Evolutionary conservation across 2,797 vertebrate genomes (phyloP).

Genomic region (Rhadinocentrus ornatus): DNA sequence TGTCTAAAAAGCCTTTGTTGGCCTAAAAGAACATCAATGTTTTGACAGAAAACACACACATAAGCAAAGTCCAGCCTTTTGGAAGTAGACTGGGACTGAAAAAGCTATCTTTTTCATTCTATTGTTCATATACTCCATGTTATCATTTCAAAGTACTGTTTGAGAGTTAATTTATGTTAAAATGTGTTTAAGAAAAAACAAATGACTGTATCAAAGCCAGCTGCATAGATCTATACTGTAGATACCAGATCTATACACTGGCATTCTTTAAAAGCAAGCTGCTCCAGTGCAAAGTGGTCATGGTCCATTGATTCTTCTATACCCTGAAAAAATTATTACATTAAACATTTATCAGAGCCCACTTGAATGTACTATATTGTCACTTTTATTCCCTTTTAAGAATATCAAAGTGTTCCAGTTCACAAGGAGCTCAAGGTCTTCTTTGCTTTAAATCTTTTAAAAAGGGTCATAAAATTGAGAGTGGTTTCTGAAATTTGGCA

Average conservation of each 20-base stretch:
- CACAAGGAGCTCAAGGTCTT: constrained; percentile 22
- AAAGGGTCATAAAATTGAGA: constrained; percentile 24
- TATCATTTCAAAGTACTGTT: not conserved
- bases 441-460: constrained; percentile 37
- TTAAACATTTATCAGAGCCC: constrained; percentile 61
- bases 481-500: constrained; percentile 6
- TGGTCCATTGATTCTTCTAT: constrained; percentile 34
- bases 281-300: constrained; percentile 39
- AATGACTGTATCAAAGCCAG: not conserved
- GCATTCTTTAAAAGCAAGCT: constrained; percentile 1
- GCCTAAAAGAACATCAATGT: too few species aligned
- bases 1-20: too few species aligned
- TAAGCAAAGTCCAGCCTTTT: too few species aligned
- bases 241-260: too few species aligned
- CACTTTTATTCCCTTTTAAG: constrained; percentile 25
- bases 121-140: too few species aligned
- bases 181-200: not conserved
- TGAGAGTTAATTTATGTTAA: too few species aligned
- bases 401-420: constrained; percentile 20
- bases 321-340: constrained; percentile 37
- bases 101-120: too few species aligned
- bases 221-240: constrained; percentile 17
- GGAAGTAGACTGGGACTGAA: too few species aligned
- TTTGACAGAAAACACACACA: too few species aligned
- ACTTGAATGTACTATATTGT: constrained; percentile 6